A percentile compares a stretch with the other conserved stretches of the same genome.
Conservation (phyloP, 1,140 invertebrate genomes). For the Aphaenogaster floridana region DNA sequence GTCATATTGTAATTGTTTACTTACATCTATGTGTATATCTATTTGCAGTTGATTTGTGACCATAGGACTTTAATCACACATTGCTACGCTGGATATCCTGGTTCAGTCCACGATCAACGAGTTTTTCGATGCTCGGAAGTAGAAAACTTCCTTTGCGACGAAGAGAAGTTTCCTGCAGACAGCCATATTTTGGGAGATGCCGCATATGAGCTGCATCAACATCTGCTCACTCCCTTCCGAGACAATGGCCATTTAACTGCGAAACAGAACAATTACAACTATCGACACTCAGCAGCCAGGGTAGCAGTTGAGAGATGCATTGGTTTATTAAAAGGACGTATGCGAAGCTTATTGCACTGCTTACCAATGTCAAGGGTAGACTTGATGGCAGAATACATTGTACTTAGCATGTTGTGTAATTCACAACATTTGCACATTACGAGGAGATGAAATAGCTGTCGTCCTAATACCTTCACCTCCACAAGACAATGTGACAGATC, state of each 20-base stretch:
- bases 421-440: slow-evolving; percentile 12
- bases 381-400: slow-evolving; percentile 9
- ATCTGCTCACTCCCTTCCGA: background rate
- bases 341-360: background rate
- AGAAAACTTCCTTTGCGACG: background rate
- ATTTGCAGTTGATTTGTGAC: background rate
- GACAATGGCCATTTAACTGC: background rate
- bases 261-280: slow-evolving; percentile 2
- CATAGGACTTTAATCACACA: background rate
- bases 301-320: background rate
- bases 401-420: slow-evolving; percentile 22
- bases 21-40: background rate
- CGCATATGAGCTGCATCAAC: background rate
- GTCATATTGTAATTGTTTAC: background rate
- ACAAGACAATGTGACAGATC: background rate
- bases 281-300: background rate
- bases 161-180: background rate
- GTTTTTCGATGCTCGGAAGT: background rate
- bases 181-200: slow-evolving; percentile 21
- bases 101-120: slow-evolving; percentile 7
- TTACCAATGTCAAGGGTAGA: background rate
- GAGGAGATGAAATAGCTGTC: background rate
- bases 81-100: background rate
- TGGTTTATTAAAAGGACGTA: slow-evolving; percentile 4
- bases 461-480: background rate